Percentiles rank a stretch among this genome's conserved stretches.
Evolutionary conservation across 2,888 invertebrate species (phyloP).

Genomic region (Drosophila heteroneura): DNA sequence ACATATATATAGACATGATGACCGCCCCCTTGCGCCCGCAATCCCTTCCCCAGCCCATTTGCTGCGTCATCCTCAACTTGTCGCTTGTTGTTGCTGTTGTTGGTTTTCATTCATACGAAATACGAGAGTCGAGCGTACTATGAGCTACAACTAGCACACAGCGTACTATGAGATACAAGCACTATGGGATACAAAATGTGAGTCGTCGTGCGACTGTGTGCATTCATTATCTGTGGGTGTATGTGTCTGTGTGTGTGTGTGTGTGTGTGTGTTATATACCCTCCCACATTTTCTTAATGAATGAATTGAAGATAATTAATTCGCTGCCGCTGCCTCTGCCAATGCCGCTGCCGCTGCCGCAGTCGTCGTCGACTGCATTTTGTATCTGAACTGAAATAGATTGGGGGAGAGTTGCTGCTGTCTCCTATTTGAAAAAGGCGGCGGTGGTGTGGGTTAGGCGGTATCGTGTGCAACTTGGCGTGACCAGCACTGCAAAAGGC

Average conservation of each 20-base stretch:
- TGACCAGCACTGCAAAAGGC: conserved; percentile 40
- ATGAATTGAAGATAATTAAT: conserved; percentile 82
- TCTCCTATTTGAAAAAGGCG: conserved; percentile 4
- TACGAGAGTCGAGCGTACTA: conserved; percentile 59
- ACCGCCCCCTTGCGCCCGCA: conserved; percentile 3
- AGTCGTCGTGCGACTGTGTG: conserved; percentile 57
- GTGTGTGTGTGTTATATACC: conserved; percentile 19
- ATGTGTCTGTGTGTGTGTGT: background rate
- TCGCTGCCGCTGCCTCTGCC: conserved; percentile 47
- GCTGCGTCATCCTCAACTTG: conserved; percentile 58
- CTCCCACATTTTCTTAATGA: conserved; percentile 76
- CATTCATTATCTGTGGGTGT: conserved; percentile 70
- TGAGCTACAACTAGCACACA: conserved; percentile 58
- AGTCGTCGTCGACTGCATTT: conserved; percentile 62
- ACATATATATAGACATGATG: conserved; percentile 10
- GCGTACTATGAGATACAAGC: conserved; percentile 64
- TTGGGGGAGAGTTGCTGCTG: conserved; percentile 12
- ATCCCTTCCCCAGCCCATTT: conserved; percentile 2
- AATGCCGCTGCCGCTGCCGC: conserved; percentile 38
- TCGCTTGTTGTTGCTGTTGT: conserved; percentile 13
- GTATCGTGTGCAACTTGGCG: conserved; percentile 58
- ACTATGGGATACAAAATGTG: conserved; percentile 57
- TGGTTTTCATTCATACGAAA: conserved; percentile 69
- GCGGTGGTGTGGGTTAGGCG: conserved; percentile 1
- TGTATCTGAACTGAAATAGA: conserved; percentile 13